A percentile compares a stretch with the other conserved stretches of the same genome.
These are phyloP conservation scores for Stictocephala bisonia DNA, from an alignment of 2,888 invertebrate species.

Conservation along the genomic window DNA sequence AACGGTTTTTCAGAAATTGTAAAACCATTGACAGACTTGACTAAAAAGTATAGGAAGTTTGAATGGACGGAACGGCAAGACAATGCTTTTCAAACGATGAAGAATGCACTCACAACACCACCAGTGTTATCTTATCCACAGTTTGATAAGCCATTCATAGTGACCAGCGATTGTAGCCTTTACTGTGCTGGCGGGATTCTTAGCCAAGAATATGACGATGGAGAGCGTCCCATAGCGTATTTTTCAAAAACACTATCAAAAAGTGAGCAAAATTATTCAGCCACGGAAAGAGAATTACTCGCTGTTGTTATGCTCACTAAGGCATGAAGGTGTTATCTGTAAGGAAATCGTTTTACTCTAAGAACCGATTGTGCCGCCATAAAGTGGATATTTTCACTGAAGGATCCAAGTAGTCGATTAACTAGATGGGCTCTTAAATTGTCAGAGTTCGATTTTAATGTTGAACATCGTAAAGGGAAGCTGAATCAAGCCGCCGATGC, in stretches of 20 bases:
- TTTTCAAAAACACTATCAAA: conserved; percentile 13
- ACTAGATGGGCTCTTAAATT: conserved; percentile 48
- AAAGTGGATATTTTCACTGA: conserved; percentile 46
- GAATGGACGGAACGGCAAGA: conserved; percentile 42
- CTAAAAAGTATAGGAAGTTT: conserved; percentile 1
- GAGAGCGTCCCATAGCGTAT: conserved; percentile 38
- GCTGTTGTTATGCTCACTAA: conserved; percentile 25
- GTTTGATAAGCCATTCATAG: conserved; percentile 43
- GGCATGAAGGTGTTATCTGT: conserved; percentile 24
- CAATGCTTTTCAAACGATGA: conserved; percentile 47
- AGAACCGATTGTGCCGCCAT: conserved; percentile 43
- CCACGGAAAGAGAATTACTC: conserved; percentile 30
- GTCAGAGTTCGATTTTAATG: conserved; percentile 37
- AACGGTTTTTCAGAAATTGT: conserved; percentile 19
- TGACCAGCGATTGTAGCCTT: conserved; percentile 44
- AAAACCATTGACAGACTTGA: conserved; percentile 19
- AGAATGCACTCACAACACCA: conserved; percentile 38
- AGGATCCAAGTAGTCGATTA: conserved; percentile 47
- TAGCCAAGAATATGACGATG: conserved; percentile 28
- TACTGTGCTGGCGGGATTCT: conserved; percentile 29
- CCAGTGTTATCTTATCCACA: conserved; percentile 53
- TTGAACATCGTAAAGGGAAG: conserved; percentile 3
- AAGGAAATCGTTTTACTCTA: conserved; percentile 27
- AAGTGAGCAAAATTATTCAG: conserved; percentile 39
- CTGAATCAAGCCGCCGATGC: conserved; percentile 1